Percentiles rank a stretch among this genome's conserved stretches.
Conservation (phyloP, 2,797 vertebrate species). For the Macropus fuliginosus region DNA sequence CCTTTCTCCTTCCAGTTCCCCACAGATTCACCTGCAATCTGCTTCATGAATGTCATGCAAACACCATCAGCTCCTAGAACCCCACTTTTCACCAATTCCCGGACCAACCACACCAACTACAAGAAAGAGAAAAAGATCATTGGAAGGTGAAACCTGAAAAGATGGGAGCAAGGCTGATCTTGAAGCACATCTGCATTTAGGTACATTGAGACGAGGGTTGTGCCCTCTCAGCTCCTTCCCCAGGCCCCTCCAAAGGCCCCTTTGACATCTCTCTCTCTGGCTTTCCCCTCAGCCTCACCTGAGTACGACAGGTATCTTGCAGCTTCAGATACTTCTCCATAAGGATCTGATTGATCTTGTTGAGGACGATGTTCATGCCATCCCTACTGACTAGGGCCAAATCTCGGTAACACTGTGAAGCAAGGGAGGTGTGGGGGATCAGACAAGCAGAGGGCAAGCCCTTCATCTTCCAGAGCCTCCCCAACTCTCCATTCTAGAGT, state of each 20-base stretch:
- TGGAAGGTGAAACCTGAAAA: not conserved
- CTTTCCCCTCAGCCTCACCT: conserved; percentile 83
- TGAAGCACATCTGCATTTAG: not conserved
- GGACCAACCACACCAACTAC: conserved; percentile 95
- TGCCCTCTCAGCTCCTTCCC: not conserved
- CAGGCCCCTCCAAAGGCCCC: not conserved
- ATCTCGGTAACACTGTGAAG: conserved; percentile 93
- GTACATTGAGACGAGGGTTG: not conserved
- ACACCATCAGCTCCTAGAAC: conserved; percentile 94
- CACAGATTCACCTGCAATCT: conserved; percentile 91
- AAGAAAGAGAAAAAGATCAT: conserved; percentile 7
- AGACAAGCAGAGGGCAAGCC: not conserved
- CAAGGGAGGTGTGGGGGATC: not conserved
- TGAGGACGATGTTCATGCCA: conserved; percentile 93
- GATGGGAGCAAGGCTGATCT: not conserved
- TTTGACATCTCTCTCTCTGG: not conserved
- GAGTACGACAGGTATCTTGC: conserved; percentile 91
- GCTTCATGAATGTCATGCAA: conserved; percentile 98
- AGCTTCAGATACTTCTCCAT: conserved; percentile 98
- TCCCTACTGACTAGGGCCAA: conserved; percentile 94
- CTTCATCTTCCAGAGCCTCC: not conserved
- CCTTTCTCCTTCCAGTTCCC: not conserved
- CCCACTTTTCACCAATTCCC: conserved; percentile 94
- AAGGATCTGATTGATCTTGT: conserved; percentile 97
- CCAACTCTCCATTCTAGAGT: not conserved